Conservation (phyloP, 2,113 vertebrate species). For the Perccottus glenii region DNA sequence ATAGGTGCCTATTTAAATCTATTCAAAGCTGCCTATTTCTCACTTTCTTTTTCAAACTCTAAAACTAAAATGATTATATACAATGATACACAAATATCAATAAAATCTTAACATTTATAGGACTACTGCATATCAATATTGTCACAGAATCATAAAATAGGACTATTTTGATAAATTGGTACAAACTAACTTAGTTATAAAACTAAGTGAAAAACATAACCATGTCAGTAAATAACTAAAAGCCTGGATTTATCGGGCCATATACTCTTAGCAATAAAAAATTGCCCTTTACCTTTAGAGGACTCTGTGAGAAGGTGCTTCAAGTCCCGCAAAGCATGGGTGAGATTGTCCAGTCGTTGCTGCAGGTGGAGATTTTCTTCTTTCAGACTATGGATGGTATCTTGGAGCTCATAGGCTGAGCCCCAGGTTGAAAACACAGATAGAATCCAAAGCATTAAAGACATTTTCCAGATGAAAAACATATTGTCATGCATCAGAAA, state of each 20-base stretch:
- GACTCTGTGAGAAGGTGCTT: constrained; percentile 67
- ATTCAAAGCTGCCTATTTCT: too few relatives aligned
- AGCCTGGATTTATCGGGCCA: not conserved
- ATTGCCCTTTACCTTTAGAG: constrained; percentile 56
- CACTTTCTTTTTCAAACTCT: too few relatives aligned
- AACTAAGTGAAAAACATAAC: not conserved
- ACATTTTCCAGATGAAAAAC: constrained; percentile 25
- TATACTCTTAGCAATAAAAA: too few relatives aligned
- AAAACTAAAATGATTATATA: too few relatives aligned
- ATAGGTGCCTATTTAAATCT: too few relatives aligned
- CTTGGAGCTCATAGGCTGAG: constrained; percentile 70
- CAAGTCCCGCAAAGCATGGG: constrained; percentile 63
- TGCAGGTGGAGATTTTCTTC: constrained; percentile 73
- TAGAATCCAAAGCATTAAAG: constrained; percentile 24
- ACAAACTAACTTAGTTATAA: not conserved
- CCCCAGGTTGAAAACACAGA: constrained; percentile 28
- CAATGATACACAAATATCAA: too few relatives aligned
- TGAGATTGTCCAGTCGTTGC: constrained; percentile 71
- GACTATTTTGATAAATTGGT: not conserved
- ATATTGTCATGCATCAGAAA: constrained; percentile 11
- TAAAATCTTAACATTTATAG: too few relatives aligned
- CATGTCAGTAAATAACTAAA: not conserved
- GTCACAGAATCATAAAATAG: too few relatives aligned
- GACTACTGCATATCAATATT: too few relatives aligned
- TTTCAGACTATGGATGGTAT: constrained; percentile 73